phyloP scores from a whole-genome alignment of 2,113 vertebrate genomes.

The Dipodomys ordii region DNA sequence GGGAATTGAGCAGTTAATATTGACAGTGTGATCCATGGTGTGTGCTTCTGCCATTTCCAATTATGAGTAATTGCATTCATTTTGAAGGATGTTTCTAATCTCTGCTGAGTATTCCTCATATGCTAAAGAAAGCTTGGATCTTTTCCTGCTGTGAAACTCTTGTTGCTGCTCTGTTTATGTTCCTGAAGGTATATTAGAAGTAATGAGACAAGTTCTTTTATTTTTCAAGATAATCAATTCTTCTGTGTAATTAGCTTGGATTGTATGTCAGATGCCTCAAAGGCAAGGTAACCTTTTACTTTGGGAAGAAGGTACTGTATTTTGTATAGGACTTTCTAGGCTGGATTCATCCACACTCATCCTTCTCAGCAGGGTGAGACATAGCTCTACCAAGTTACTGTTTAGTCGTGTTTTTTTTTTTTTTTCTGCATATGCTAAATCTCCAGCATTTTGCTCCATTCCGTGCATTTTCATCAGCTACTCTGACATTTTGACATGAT shows the following conservation, averaged over 20 bases:
- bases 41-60: neutral
- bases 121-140: neutral
- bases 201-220: neutral
- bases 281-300: neutral
- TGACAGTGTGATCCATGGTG: neutral
- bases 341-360: neutral
- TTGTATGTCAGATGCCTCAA: neutral
- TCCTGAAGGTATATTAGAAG: neutral
- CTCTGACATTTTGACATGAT: conserved; percentile 11
- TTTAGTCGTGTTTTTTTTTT: neutral
- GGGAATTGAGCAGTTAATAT: neutral
- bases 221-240: neutral
- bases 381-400: neutral
- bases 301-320: neutral
- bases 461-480: neutral
- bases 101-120: neutral
- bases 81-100: neutral
- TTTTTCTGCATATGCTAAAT: neutral
- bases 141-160: neutral
- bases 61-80: neutral
- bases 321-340: neutral
- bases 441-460: neutral
- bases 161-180: neutral
- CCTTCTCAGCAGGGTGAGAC: neutral
- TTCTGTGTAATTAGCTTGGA: neutral